Evolutionary conservation across 2,888 invertebrate species (phyloP).

Genomic region (Meiosimyza platycephala): DNA sequence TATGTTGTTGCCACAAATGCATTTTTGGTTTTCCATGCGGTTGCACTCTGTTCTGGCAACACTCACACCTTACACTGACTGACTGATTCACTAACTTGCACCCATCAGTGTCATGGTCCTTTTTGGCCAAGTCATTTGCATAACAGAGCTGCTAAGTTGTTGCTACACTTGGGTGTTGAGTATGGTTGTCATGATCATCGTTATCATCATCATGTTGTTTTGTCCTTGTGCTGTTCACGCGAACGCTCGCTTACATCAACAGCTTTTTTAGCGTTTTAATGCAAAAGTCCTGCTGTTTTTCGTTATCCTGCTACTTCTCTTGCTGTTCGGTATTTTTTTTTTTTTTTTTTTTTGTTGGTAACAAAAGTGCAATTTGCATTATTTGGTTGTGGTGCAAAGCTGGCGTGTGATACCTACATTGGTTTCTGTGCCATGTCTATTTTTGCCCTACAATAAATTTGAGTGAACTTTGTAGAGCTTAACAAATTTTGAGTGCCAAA

Average conservation of each 20-base stretch:
- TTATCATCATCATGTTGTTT: background rate
- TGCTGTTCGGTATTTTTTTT: constrained; percentile 5
- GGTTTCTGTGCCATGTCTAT: too few species aligned
- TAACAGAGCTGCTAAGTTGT: constrained; percentile 39
- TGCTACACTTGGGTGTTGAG: constrained; percentile 28
- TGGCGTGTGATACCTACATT: too few species aligned
- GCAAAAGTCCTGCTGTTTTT: constrained; percentile 21
- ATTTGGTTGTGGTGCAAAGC: too few species aligned
- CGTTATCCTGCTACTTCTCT: background rate
- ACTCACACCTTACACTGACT: background rate
- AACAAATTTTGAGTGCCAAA: too few species aligned
- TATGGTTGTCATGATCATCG: constrained; percentile 26
- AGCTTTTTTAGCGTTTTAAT: background rate
- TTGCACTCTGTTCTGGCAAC: constrained; percentile 15
- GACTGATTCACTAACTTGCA: too few species aligned
- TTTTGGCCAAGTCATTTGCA: constrained; percentile 38
- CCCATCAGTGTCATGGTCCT: background rate
- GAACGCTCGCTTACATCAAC: background rate
- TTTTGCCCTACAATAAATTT: too few species aligned
- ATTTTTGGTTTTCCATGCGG: constrained; percentile 34
- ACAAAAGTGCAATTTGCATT: too few species aligned
- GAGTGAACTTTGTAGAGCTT: too few species aligned
- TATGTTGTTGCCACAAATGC: constrained; percentile 34
- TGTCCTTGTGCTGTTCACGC: background rate
- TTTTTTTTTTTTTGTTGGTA: background rate